A percentile compares a stretch with the other conserved stretches of the same genome.
Evolutionary conservation across 2,113 vertebrate genomes (phyloP).

Genomic region (Vireo altiloquus): DNA sequence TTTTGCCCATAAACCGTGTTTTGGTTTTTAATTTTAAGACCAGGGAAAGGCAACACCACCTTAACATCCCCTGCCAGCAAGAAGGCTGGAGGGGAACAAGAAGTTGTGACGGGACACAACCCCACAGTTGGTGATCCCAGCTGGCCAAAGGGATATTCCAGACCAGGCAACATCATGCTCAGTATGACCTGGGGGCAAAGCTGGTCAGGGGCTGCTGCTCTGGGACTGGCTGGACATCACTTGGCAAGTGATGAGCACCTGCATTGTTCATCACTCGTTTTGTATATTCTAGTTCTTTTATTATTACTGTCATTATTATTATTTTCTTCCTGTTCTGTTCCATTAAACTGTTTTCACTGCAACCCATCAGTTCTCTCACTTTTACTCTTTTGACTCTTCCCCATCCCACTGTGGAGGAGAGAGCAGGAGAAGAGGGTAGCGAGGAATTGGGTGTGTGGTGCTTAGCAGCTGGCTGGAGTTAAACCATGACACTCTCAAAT

Average conservation of each 20-base stretch:
- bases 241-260: neutral
- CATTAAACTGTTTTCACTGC: neutral
- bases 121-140: neutral
- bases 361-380: neutral
- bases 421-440: neutral
- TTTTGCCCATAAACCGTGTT: too few species aligned
- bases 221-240: neutral
- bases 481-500: neutral
- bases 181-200: neutral
- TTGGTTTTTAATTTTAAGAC: too few species aligned
- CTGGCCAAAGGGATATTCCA: neutral
- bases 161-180: neutral
- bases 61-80: neutral
- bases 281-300: neutral
- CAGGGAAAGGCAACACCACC: neutral
- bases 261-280: rapidly evolving
- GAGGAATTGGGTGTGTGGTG: neutral
- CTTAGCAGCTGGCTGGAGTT: neutral
- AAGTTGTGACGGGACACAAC: neutral
- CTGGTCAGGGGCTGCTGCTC: neutral
- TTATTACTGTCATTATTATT: neutral
- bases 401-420: neutral
- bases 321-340: neutral
- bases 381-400: neutral
- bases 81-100: neutral